Conservation (phyloP, 2,888 invertebrate genomes). For the Lumbricus terrestris region DNA sequence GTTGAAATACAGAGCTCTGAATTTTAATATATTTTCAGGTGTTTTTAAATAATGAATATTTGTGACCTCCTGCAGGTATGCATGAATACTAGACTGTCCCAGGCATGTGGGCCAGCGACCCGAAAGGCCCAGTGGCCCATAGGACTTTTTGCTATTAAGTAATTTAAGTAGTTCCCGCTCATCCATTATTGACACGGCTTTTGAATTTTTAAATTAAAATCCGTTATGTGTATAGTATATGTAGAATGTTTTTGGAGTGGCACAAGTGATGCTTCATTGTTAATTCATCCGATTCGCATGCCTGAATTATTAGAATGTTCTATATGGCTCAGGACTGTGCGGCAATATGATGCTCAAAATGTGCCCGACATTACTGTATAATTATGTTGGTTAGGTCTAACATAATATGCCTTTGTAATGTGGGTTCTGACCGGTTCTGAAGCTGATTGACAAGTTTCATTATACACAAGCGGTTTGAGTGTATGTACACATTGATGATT, state of each 20-base stretch:
- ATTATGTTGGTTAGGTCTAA: too few species aligned
- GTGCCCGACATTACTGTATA: too few species aligned
- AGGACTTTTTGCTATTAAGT: neutral
- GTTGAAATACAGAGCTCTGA: too few species aligned
- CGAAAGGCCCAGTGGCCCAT: neutral
- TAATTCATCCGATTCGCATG: neutral
- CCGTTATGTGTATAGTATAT: neutral
- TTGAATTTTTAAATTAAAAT: neutral
- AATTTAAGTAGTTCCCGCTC: neutral
- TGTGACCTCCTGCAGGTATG: too few species aligned
- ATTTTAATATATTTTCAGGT: too few species aligned
- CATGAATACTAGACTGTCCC: too few species aligned
- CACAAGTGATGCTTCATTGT: too few species aligned
- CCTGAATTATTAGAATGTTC: neutral
- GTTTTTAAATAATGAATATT: too few species aligned
- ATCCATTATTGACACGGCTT: neutral
- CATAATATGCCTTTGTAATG: neutral
- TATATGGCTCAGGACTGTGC: neutral
- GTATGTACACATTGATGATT: neutral
- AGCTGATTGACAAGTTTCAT: neutral
- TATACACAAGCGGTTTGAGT: neutral
- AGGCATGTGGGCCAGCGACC: too few species aligned
- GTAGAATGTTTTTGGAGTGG: neutral
- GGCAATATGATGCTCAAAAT: too few species aligned
- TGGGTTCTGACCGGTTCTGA: neutral